These are phyloP conservation scores for Anastrepha obliqua DNA, from an alignment of 1,140 invertebrate species.

Conservation along the genomic window DNA sequence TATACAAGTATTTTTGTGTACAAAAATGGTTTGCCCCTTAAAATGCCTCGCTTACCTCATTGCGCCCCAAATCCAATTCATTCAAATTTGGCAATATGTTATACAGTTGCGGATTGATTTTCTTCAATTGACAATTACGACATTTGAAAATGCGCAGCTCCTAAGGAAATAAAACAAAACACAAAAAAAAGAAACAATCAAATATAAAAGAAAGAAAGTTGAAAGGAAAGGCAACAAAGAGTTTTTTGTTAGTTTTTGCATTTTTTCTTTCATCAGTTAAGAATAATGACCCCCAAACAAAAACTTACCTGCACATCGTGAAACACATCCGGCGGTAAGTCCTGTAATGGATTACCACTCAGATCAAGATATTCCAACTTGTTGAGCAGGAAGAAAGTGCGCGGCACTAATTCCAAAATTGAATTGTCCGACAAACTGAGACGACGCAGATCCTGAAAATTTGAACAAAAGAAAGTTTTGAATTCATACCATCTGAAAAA, in stretches of 20 bases:
- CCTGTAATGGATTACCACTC: slow-evolving; percentile 82
- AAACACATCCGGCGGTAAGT: slow-evolving; percentile 85
- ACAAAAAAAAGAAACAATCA: no score
- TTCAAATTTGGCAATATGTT: slow-evolving; percentile 81
- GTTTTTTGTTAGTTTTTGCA: no score
- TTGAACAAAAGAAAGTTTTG: no score
- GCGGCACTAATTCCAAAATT: slow-evolving; percentile 80
- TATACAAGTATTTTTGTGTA: not conserved
- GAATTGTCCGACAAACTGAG: slow-evolving; percentile 83
- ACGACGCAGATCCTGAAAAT: slow-evolving; percentile 77
- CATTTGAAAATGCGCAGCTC: slow-evolving; percentile 82
- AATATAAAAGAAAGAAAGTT: no score
- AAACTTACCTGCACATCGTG: slow-evolving; percentile 81
- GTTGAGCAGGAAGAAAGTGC: slow-evolving; percentile 80
- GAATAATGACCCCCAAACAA: no score
- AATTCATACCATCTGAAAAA: no score
- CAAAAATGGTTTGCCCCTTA: not conserved
- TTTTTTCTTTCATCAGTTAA: no score
- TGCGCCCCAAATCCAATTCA: slow-evolving; percentile 85
- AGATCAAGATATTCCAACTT: slow-evolving; percentile 83
- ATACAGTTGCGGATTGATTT: slow-evolving; percentile 86
- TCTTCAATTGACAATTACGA: slow-evolving; percentile 80
- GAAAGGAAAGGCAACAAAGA: no score
- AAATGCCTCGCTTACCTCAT: slow-evolving; percentile 74
- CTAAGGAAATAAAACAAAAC: slow-evolving; percentile 70